Conservation (phyloP, 2,888 invertebrate genomes). For the Colletes collaris region DNA sequence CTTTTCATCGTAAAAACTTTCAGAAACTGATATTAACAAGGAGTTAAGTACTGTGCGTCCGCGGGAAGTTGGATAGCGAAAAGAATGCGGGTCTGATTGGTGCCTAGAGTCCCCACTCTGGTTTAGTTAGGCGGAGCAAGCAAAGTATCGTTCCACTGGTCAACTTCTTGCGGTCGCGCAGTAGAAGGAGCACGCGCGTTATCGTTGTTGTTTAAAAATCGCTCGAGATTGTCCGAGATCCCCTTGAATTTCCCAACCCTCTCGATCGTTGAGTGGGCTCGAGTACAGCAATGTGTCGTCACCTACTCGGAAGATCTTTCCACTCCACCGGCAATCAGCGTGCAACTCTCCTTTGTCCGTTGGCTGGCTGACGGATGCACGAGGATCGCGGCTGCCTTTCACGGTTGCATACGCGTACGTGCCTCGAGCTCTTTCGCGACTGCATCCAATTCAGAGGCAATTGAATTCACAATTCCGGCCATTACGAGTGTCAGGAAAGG, state of each 20-base stretch:
- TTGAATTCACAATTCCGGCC: conserved; percentile 81
- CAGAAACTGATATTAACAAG: no score
- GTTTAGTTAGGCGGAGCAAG: no score
- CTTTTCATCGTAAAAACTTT: no score
- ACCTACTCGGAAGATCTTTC: conserved; percentile 50
- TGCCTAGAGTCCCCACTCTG: no score
- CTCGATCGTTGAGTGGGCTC: conserved; percentile 12
- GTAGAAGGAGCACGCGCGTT: no score
- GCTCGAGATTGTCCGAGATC: neutral
- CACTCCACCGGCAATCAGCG: conserved; percentile 43
- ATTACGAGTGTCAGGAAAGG: conserved; percentile 81
- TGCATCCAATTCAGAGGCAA: conserved; percentile 79
- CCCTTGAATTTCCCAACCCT: neutral
- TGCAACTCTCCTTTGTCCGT: conserved; percentile 45
- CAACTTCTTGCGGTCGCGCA: no score
- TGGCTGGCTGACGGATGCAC: conserved; percentile 46
- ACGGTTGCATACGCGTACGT: conserved; percentile 64
- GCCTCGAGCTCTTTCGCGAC: conserved; percentile 59
- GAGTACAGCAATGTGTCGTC: conserved; percentile 32
- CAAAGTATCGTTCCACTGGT: no score
- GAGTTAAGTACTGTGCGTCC: no score
- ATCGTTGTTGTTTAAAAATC: no score
- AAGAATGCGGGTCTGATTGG: no score
- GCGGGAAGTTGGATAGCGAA: no score
- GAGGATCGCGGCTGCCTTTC: conserved; percentile 50